phyloP scores from a whole-genome alignment of 92 coral and sea anemone species.

The Nematostella vectensis region DNA sequence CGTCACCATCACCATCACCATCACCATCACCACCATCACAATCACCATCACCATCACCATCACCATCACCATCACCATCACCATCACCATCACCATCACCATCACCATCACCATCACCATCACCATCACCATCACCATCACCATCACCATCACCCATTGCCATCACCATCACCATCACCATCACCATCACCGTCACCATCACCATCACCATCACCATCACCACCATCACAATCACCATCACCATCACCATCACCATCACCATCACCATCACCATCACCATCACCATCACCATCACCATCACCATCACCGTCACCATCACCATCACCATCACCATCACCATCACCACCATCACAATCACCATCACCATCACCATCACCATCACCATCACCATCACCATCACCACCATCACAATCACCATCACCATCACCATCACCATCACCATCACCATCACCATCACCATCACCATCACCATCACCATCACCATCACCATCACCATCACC shows the following conservation, averaged over 20 bases:
- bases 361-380: too few relatives aligned
- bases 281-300: constrained; percentile 4
- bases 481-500: constrained; percentile 4
- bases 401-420: too few relatives aligned
- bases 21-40: too few relatives aligned
- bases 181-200: constrained; percentile 4
- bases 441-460: constrained; percentile 3
- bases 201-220: constrained; percentile 4
- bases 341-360: too few relatives aligned
- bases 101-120: constrained; percentile 4
- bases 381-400: too few relatives aligned
- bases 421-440: too few relatives aligned
- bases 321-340: too few relatives aligned
- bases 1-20: constrained; percentile 4
- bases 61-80: constrained; percentile 4
- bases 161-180: constrained; percentile 4
- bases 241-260: too few relatives aligned
- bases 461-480: constrained; percentile 4
- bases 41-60: too few relatives aligned
- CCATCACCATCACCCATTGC: too few relatives aligned
- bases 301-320: constrained; percentile 4
- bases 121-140: constrained; percentile 4
- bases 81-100: constrained; percentile 4
- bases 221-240: too few relatives aligned
- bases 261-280: constrained; percentile 4